phyloP scores from a whole-genome alignment of 2,888 invertebrate species.

The Branchipolynoe longqiensis region DNA sequence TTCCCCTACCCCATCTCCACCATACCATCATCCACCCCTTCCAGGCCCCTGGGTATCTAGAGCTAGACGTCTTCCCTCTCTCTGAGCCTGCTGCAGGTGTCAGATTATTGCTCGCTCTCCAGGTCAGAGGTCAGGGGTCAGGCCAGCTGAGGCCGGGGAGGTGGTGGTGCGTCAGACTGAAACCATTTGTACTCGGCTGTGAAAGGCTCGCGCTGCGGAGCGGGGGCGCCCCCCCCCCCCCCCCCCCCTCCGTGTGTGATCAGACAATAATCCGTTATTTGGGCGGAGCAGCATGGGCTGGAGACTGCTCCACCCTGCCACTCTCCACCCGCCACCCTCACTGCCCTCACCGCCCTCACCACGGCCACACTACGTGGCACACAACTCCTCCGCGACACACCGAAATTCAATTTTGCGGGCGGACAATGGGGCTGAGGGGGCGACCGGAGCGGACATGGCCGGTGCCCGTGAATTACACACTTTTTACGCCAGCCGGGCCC shows the following conservation, averaged over 20 bases:
- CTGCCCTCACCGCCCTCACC: neutral
- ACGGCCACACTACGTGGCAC: neutral
- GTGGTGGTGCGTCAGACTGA: no score
- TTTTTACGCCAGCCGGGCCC: slow-evolving; percentile 5
- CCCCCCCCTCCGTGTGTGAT: neutral
- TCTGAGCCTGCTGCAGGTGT: slow-evolving; percentile 46
- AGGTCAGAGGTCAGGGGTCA: slow-evolving; percentile 35
- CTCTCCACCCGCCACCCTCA: neutral
- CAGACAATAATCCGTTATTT: slow-evolving; percentile 42
- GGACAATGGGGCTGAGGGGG: slow-evolving; percentile 26
- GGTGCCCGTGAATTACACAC: slow-evolving; percentile 27
- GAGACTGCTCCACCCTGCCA: no score
- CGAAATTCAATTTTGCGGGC: slow-evolving; percentile 35
- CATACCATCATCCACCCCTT: neutral
- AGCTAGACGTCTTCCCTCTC: neutral
- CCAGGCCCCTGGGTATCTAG: neutral
- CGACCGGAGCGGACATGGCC: slow-evolving; percentile 15
- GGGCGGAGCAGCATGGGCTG: no score
- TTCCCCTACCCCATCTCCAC: neutral
- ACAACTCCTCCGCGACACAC: neutral
- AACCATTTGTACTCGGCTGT: slow-evolving; percentile 3
- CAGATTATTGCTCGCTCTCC: neutral
- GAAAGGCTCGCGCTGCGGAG: neutral
- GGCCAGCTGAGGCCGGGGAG: neutral
- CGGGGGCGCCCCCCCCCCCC: neutral